Base-by-base conservation (phyloP, 2,113 vertebrate genomes). In the Corydoras maculifer region DNA sequence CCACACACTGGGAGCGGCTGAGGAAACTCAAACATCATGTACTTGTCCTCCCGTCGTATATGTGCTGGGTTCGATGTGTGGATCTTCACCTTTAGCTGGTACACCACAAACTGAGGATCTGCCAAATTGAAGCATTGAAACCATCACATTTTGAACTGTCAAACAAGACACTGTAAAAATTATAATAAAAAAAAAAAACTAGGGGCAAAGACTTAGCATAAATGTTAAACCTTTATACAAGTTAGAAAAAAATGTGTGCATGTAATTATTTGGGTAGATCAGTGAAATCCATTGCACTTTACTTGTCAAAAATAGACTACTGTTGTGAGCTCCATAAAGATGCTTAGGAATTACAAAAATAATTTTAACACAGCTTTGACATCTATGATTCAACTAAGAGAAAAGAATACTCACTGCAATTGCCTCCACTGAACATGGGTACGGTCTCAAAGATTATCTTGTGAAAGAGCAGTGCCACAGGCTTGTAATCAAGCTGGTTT, bases 361-460 rank as follows among this genome's bases (percentile, higher is more conserved):
- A 18, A 57, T 7, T 60, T 7, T 60, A 49, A 61, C 49, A 58
- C 59, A 69, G 15, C 9, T 25, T 25, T 25, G 18, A 25, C 18
- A 25, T 25, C 18, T 25, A 25, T 25, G 18, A 25, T 25, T 25
- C 5, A 57, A 1, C 25, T 9, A n/a, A 49, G 6, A 65, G 18
- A 63, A 3, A 3, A 6, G 29, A 64, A 35, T 8, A 49, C 95
- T 94, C 90, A 98, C 95, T 97, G 91, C 96, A 98, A 85, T 90
- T 96, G 75, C 95, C 95, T 29, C 91, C 90, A 67, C 95, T 98
- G 89, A 95, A 98, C 95, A 98, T 98, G 80, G 96, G 96, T 90
- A 98, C 91, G 66, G 96, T 98, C 86, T 98, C 94, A 88, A 98
- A 98, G 87, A 94, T 90, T 92, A 98, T 98, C 88, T 95, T 97